A percentile compares a stretch with the other conserved stretches of the same genome.
These are phyloP conservation scores for Leptinotarsa juncta DNA, from an alignment of 2,888 invertebrate species.

Conservation along the genomic window DNA sequence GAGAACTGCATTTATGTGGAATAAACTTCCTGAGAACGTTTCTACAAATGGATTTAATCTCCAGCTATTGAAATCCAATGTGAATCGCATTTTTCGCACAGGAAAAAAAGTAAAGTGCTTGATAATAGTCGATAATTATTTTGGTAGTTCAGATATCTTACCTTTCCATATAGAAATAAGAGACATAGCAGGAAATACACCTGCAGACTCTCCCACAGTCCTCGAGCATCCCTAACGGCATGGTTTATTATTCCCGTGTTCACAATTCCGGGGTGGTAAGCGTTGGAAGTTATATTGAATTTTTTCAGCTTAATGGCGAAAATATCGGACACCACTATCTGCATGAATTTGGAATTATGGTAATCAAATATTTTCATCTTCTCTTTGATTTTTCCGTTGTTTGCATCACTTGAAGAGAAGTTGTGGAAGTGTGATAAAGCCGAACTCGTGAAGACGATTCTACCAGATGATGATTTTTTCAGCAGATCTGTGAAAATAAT, in stretches of 20 bases:
- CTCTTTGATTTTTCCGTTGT: conserved; percentile 14
- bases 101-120: no score
- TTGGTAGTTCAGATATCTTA: no score
- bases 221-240: no score
- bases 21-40: no score
- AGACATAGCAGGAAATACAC: no score
- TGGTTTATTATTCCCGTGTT: conserved; percentile 34
- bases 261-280: conserved; percentile 42
- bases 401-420: conserved; percentile 7
- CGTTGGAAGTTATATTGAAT: conserved; percentile 39
- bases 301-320: conserved; percentile 40
- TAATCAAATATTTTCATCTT: conserved; percentile 25
- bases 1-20: no score
- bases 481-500: conserved; percentile 35
- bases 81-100: no score
- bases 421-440: conserved; percentile 29
- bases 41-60: no score
- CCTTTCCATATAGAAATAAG: no score
- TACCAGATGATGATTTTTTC: conserved; percentile 39
- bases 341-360: conserved; percentile 37
- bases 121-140: no score
- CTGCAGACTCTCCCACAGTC: no score
- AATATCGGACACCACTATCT: conserved; percentile 38
- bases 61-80: no score
- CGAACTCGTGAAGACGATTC: conserved; percentile 44